Evolutionary conservation across 2,888 invertebrate species (phyloP).

Genomic region (Lymantria monacha): DNA sequence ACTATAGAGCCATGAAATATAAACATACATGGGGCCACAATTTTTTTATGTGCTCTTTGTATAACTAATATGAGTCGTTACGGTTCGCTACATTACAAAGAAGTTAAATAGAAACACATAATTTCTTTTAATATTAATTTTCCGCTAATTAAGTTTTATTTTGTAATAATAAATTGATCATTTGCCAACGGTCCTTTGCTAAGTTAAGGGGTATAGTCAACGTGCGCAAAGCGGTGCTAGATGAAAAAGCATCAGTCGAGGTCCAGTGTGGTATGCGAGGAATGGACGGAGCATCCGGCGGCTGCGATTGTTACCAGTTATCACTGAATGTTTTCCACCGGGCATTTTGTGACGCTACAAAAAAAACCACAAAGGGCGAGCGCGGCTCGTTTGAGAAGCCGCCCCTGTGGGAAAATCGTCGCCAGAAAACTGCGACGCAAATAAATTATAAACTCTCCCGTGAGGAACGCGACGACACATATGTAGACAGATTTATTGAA

Average conservation of each 20-base stretch:
- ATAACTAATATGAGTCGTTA: neutral
- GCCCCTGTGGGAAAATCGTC: conserved; percentile 81
- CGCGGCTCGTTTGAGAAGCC: conserved; percentile 79
- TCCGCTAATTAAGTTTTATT: conserved; percentile 10
- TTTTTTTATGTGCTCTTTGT: too few species aligned
- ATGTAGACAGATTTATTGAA: conserved; percentile 47
- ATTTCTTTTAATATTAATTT: neutral
- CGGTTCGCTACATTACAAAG: neutral
- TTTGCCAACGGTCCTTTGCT: conserved; percentile 22
- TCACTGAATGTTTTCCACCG: conserved; percentile 81
- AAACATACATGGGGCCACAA: too few species aligned
- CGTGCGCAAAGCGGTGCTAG: conserved; percentile 51
- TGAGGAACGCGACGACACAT: conserved; percentile 65
- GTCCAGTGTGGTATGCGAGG: conserved; percentile 75
- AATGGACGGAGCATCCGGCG: conserved; percentile 79
- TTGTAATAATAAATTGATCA: conserved; percentile 34
- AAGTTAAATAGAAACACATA: too few species aligned
- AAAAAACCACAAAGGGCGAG: conserved; percentile 79
- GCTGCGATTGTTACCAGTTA: conserved; percentile 82
- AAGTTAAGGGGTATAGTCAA: conserved; percentile 38
- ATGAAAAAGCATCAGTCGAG: conserved; percentile 75
- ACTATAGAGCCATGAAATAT: too few species aligned
- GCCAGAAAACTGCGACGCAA: conserved; percentile 80
- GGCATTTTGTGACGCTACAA: conserved; percentile 79
- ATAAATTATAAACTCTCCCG: conserved; percentile 79